Evolutionary conservation across 2,113 vertebrate species (phyloP).

Genomic region (Menura novaehollandiae): DNA sequence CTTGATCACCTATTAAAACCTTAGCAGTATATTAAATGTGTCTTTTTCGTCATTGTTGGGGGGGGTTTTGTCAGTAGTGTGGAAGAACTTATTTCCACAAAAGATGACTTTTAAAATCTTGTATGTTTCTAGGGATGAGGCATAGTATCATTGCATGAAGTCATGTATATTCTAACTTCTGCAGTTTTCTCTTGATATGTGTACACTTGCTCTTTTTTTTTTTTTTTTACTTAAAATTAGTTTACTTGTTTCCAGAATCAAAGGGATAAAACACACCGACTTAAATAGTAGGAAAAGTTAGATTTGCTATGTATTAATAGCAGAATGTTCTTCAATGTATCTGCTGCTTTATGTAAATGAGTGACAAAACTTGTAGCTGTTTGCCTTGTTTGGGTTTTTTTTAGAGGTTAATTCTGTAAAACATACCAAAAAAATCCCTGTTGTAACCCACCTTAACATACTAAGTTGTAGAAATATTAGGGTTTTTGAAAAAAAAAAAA

Average conservation of each 20-base stretch:
- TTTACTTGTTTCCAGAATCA: constrained; percentile 11
- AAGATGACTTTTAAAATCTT: neutral
- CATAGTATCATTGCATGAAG: neutral
- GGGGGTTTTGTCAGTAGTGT: neutral
- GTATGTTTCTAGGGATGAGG: neutral
- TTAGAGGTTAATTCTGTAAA: neutral
- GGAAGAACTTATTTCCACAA: constrained; percentile 19
- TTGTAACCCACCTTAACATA: neutral
- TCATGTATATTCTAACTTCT: neutral
- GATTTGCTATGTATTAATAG: neutral
- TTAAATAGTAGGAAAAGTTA: neutral
- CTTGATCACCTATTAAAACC: neutral
- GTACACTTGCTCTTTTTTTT: neutral
- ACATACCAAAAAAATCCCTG: neutral
- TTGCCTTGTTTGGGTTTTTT: neutral
- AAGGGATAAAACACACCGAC: neutral
- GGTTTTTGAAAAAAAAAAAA: neutral
- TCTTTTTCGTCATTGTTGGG: neutral
- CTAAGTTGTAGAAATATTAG: neutral
- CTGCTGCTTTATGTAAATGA: neutral
- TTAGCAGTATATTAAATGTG: neutral
- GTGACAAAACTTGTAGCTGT: neutral
- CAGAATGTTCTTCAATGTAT: neutral
- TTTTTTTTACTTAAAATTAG: neutral
- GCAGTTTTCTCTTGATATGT: neutral